Base-by-base conservation (phyloP, 2,113 vertebrate genomes). In the Monopterus albus region DNA sequence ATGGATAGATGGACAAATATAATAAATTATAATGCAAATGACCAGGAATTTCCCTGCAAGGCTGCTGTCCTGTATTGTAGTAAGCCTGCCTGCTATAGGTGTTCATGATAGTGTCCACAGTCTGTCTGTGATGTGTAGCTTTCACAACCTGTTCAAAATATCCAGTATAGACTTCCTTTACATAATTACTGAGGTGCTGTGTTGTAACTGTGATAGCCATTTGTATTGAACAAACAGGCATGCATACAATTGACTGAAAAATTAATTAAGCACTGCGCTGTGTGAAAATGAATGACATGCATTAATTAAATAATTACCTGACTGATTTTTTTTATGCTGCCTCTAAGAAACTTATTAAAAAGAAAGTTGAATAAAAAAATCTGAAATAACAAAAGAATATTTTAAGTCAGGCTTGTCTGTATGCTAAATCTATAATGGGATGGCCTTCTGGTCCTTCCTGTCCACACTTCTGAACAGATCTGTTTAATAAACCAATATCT, bases 401-500 rank as follows among this genome's bases (percentile, higher is more conserved):
- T 29, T 28, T 5, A 67, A 60, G 21, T 40, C 20, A 13, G 33
- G 12, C 52, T 75, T 5, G 5, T 29, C 26, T 2, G 0, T 20
- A 43, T 49, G 17, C 35, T 67, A 28, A 68, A 62, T 76, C 31
- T 40, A 26, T 23, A 61, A 58, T 18, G 36, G 10, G 14, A 23
- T 47, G 40, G 21, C 23, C 42, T 25, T 29, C 28, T 23, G n/a
- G 26, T 50, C 43, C 38, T 23, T 72, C 39, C 62, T 58, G 55
- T 73, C 28, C 38, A 12, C 28, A 26, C 74, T 51, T 39, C 35
- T 64, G 55, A 52, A 29, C 31, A 51, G 47, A 67, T 65, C 61
- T 78, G 66, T 57, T 70, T 29, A 71, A 78, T 76, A 71, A 83
- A 76, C 79, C 68, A 81, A 74, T 75, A 59, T 31, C 0, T 73